Percentiles rank a stretch among this genome's conserved stretches.
These are phyloP conservation scores for Drosophila peninsularis DNA, from an alignment of 2,888 invertebrate species.

Conservation along the genomic window DNA sequence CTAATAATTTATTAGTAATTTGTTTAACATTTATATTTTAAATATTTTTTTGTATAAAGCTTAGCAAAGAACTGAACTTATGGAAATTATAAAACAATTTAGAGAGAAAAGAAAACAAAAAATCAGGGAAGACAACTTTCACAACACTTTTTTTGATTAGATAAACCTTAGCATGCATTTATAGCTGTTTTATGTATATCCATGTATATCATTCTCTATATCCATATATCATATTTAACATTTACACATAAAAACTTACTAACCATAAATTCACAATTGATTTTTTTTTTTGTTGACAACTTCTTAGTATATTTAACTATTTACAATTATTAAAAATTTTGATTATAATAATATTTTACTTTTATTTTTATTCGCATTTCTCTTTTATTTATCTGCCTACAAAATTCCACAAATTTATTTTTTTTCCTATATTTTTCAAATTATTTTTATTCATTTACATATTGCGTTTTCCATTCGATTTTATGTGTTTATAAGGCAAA, in stretches of 20 bases:
- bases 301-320: constrained; percentile 36
- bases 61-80: constrained; percentile 32
- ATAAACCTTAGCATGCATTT: constrained; percentile 64
- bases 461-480: constrained; percentile 41
- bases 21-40: constrained; percentile 1
- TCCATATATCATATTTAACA: constrained; percentile 36
- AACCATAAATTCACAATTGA: constrained; percentile 57
- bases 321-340: constrained; percentile 42
- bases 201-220: constrained; percentile 10
- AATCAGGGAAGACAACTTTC: constrained; percentile 79
- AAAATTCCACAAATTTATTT: background rate
- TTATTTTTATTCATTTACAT: constrained; percentile 41
- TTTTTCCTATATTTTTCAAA: background rate
- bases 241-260: constrained; percentile 61
- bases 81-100: constrained; percentile 7
- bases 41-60: constrained; percentile 19
- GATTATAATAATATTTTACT: constrained; percentile 19
- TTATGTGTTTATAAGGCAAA: constrained; percentile 73
- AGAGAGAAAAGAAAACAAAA: constrained; percentile 35
- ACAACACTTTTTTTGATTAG: constrained; percentile 77
- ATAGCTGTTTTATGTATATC: constrained; percentile 15
- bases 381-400: background rate
- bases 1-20: constrained; percentile 20
- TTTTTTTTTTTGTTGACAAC: constrained; percentile 39
- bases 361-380: background rate